phyloP scores from a whole-genome alignment of 2,113 vertebrate species.

The Gila orcuttii region DNA sequence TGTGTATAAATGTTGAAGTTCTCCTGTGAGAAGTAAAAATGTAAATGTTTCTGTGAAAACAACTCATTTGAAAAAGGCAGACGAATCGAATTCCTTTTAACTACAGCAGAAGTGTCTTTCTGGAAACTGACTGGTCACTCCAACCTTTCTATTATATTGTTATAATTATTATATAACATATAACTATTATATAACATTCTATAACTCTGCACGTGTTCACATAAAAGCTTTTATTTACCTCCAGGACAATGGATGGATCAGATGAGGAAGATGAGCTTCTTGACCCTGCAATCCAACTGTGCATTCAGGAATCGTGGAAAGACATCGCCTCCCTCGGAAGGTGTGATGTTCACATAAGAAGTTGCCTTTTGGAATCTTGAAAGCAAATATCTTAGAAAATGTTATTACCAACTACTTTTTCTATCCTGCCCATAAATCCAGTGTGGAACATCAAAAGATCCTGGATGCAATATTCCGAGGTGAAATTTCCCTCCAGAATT shows the following conservation, averaged over 20 bases:
- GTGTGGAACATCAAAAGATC: conserved; percentile 79
- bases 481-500: conserved; percentile 58
- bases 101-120: neutral
- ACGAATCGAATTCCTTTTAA: neutral
- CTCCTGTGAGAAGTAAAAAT: neutral
- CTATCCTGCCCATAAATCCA: conserved; percentile 51
- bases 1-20: neutral
- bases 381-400: neutral
- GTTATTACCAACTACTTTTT: conserved; percentile 19
- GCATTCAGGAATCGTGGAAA: conserved; percentile 79
- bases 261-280: conserved; percentile 79
- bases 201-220: neutral
- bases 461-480: conserved; percentile 79
- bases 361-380: conserved; percentile 59
- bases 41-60: conserved; percentile 3
- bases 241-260: conserved; percentile 66
- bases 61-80: neutral
- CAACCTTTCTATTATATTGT: neutral
- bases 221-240: neutral
- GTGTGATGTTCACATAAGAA: conserved; percentile 70
- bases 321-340: conserved; percentile 65
- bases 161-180: no score
- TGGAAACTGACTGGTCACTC: neutral
- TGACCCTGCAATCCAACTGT: conserved; percentile 77
- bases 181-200: no score